phyloP scores from a whole-genome alignment of 2,113 vertebrate species.

The Hypomesus transpacificus region DNA sequence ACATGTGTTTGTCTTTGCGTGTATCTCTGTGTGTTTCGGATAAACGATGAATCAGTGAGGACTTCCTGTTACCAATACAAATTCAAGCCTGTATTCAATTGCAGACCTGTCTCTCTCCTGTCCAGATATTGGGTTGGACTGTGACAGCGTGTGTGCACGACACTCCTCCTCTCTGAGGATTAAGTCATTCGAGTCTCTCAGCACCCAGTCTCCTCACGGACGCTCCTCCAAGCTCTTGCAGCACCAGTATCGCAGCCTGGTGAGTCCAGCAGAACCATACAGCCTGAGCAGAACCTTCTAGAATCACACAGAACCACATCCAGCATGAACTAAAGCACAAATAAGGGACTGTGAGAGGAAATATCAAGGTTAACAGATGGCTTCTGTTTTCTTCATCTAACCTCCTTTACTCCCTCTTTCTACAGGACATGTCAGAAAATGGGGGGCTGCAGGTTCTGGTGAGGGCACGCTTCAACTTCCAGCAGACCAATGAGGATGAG shows the following conservation, averaged over 20 bases:
- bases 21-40: background rate
- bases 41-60: no score
- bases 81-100: background rate
- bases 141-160: conserved; percentile 79
- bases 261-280: conserved; percentile 66
- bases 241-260: conserved; percentile 93
- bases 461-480: conserved; percentile 91
- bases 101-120: background rate
- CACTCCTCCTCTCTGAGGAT: conserved; percentile 82
- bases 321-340: background rate
- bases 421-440: conserved; percentile 93
- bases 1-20: no score
- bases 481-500: conserved; percentile 96
- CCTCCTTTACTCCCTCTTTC: conserved; percentile 2
- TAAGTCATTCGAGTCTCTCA: conserved; percentile 93
- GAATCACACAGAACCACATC: background rate
- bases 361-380: background rate
- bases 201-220: conserved; percentile 77
- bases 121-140: conserved; percentile 63
- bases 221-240: conserved; percentile 87
- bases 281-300: background rate
- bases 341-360: background rate
- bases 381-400: background rate
- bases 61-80: background rate
- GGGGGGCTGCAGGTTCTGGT: conserved; percentile 83